Percentiles rank a stretch among this genome's conserved stretches.
These are phyloP conservation scores for Phoeniculus purpureus DNA, from an alignment of 2,797 vertebrate species.

Conservation along the genomic window DNA sequence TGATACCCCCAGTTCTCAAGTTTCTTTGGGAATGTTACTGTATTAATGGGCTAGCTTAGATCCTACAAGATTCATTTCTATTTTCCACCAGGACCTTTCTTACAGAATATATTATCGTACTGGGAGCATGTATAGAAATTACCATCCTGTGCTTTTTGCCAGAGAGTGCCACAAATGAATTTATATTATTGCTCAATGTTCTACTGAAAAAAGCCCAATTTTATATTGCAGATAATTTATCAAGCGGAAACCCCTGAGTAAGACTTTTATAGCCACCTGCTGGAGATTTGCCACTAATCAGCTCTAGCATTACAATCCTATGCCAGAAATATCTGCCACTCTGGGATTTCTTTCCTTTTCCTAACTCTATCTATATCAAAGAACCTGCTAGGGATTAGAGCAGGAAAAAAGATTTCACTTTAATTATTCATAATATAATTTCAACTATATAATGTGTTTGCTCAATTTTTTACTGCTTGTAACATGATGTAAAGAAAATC, in stretches of 20 bases:
- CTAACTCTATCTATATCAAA: constrained; percentile 33
- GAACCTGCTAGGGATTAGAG: background rate
- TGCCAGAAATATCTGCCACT: background rate
- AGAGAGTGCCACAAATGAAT: constrained; percentile 36
- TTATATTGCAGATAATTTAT: constrained; percentile 56
- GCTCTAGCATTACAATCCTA: background rate
- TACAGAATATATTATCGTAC: background rate
- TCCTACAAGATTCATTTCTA: background rate
- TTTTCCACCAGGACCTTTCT: background rate
- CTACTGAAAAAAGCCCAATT: background rate
- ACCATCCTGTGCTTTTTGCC: constrained; percentile 6
- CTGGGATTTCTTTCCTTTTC: background rate
- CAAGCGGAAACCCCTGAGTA: constrained; percentile 34
- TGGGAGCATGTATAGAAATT: constrained; percentile 1
- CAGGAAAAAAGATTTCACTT: constrained; percentile 26
- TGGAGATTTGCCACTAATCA: constrained; percentile 44
- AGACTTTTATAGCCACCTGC: constrained; percentile 19
- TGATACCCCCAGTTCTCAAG: background rate
- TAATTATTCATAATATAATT: constrained; percentile 69
- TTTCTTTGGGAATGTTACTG: background rate
- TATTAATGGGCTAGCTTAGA: background rate
- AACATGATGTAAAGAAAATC: constrained; percentile 44
- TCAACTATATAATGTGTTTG: constrained; percentile 43
- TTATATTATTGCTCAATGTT: constrained; percentile 41
- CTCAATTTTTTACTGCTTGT: constrained; percentile 58